phyloP scores from a whole-genome alignment of 2,113 vertebrate species.

The Dolichallabes microphthalmus region DNA sequence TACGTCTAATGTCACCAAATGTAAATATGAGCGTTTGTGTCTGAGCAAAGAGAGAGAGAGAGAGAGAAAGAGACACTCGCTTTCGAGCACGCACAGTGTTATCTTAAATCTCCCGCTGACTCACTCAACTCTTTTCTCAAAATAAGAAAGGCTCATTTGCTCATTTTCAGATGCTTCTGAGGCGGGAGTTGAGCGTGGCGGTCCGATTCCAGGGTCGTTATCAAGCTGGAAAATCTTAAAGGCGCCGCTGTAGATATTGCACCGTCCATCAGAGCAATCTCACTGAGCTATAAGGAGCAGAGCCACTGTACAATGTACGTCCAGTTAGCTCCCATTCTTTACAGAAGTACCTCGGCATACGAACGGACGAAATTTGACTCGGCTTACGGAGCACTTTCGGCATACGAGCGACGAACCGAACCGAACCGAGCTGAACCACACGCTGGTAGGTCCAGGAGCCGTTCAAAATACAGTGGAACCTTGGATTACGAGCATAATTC shows the following conservation, averaged over 20 bases:
- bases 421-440: no score
- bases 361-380: no score
- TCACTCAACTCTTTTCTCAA: not conserved
- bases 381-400: no score
- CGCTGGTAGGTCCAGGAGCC: no score
- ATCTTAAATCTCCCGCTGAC: not conserved
- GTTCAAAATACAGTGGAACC: no score
- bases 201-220: not conserved
- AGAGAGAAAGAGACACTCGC: no score
- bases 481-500: no score
- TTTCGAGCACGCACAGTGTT: no score
- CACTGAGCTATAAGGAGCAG: not conserved
- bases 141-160: not conserved
- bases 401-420: no score
- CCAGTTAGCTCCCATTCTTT: not conserved
- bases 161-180: not conserved
- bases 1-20: slow-evolving; percentile 62
- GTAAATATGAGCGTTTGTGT: slow-evolving; percentile 52
- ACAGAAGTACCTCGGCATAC: no score
- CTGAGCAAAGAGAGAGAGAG: not conserved
- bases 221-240: not conserved
- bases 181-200: not conserved
- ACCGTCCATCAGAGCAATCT: not conserved
- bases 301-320: not conserved
- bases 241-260: not conserved